Percentiles rank a stretch among this genome's conserved stretches.
Conservation (phyloP, 2,888 invertebrate species). For the Halictus ligatus region DNA sequence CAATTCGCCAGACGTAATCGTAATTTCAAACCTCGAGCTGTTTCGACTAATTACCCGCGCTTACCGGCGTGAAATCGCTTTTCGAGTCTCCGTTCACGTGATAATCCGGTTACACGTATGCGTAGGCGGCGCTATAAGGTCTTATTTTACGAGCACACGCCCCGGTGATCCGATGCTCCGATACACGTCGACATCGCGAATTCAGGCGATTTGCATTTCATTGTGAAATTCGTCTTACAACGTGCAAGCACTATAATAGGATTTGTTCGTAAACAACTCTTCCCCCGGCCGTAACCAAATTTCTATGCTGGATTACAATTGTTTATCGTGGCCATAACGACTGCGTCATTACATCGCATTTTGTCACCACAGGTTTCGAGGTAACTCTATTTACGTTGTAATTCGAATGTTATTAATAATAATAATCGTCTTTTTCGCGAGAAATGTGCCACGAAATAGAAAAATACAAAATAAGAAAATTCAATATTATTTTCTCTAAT, state of each 20-base stretch:
- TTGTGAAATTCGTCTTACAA: slow-evolving; percentile 36
- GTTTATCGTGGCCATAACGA: neutral
- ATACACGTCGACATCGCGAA: slow-evolving; percentile 28
- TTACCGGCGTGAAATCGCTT: slow-evolving; percentile 47
- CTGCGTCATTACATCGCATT: neutral
- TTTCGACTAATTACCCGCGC: slow-evolving; percentile 53
- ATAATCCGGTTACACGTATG: slow-evolving; percentile 59
- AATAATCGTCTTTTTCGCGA: too few species aligned
- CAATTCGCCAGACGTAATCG: slow-evolving; percentile 45
- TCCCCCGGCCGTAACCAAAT: neutral
- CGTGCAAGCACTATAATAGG: slow-evolving; percentile 26
- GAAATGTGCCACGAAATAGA: too few species aligned
- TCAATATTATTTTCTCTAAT: too few species aligned
- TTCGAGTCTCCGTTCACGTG: slow-evolving; percentile 27
- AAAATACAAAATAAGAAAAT: too few species aligned
- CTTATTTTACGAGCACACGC: slow-evolving; percentile 55
- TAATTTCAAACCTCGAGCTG: slow-evolving; percentile 44
- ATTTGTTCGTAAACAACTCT: slow-evolving; percentile 35
- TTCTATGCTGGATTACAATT: slow-evolving; percentile 31
- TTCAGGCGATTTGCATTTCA: slow-evolving; percentile 32
- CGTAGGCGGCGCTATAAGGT: slow-evolving; percentile 33
- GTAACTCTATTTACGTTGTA: neutral
- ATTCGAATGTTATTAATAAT: neutral
- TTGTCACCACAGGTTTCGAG: neutral
- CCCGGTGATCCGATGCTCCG: slow-evolving; percentile 26